Evolutionary conservation across 2,888 invertebrate species (phyloP).

Genomic region (Ornithoptera priamus): DNA sequence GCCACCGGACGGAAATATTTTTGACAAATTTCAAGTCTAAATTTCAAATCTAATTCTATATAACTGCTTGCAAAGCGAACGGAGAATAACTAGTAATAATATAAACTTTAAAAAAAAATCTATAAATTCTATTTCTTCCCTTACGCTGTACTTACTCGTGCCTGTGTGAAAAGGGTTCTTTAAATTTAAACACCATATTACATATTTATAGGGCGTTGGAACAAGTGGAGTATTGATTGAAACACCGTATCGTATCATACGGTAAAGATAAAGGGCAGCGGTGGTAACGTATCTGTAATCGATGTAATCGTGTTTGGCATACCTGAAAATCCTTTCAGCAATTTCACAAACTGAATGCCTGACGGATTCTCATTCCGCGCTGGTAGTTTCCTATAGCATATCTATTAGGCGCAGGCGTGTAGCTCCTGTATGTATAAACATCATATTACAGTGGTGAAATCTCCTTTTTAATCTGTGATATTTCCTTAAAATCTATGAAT

Average conservation of each 20-base stretch:
- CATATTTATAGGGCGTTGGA: slow-evolving; percentile 17
- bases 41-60: no score
- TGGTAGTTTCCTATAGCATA: neutral
- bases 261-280: slow-evolving; percentile 35
- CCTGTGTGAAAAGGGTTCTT: neutral
- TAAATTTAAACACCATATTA: slow-evolving; percentile 6
- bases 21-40: no score
- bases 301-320: slow-evolving; percentile 17
- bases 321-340: slow-evolving; percentile 14
- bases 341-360: slow-evolving; percentile 2
- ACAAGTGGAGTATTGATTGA: slow-evolving; percentile 35
- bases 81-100: no score
- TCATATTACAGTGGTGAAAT: no score
- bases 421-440: neutral
- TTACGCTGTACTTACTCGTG: neutral
- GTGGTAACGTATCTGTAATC: slow-evolving; percentile 31
- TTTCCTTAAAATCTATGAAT: no score
- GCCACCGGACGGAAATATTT: no score
- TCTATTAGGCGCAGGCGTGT: neutral
- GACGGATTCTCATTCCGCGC: neutral
- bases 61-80: no score
- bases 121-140: no score
- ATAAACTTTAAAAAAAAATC: no score
- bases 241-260: slow-evolving; percentile 33
- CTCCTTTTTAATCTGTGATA: no score